Base-by-base conservation (phyloP, 2,888 invertebrate species). In the Trissoscelio sp. region DNA sequence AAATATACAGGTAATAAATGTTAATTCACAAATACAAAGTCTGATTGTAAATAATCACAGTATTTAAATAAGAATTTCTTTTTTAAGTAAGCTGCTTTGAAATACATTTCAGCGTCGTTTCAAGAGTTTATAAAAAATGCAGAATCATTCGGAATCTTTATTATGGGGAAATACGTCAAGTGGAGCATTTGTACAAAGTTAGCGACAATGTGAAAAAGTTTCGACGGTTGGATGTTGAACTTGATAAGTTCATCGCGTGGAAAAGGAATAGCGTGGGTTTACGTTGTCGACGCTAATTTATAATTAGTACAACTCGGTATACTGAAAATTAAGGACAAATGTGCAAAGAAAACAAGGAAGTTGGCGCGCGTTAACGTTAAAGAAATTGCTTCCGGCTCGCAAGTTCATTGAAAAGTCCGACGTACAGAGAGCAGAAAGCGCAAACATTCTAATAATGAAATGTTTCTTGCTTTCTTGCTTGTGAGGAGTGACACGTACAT, bases 371-470 rank as follows among this genome's bases (percentile, higher is more conserved):
- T 39, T 60, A 48, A 62, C 58, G 57, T 64, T 57, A 39, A 64
- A 70, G 69, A 70, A 69, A 78, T 67, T 58, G 75, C 75, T 75
- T 58, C 67, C 67, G 67, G 42, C 67, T 39, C 67, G 60, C 48
- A 53, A 67, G 44, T 77, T 77, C 55, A 70, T 57, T 64, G 62
- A 70, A 78, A 70, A 70, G 62, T 60, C 60, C 58, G 60, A 66
- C 48, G 75, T 60, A 14, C 64, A 31, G 11, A 31, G 11, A 42
- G 44, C 73, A 34, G 48, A 67, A 55, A 55, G 34, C 66, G 55
- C 31, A 58, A 75, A 53, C 37, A 46, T 20, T 46, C 55, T 34
- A 24, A 57, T 73, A 55, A 73, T 73, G 64, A 62, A 73, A 46
- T 44, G 46, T 34, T 67, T 51, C 64, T 75, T 67, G 28, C 9